Conservation (phyloP, 2,888 invertebrate species). For the Scaptomyza parva region DNA sequence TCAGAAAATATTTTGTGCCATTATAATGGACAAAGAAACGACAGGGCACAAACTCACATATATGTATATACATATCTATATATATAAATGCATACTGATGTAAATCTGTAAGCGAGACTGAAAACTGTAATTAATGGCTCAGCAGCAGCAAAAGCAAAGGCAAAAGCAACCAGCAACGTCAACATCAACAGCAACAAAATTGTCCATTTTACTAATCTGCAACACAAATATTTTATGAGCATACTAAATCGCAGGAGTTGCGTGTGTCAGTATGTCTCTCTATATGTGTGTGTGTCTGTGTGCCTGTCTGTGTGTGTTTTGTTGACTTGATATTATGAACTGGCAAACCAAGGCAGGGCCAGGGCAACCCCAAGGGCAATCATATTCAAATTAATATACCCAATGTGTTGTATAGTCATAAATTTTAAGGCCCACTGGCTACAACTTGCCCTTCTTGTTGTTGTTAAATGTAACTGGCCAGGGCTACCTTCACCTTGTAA, state of each 20-base stretch:
- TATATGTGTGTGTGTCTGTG: slow-evolving; percentile 34
- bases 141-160: slow-evolving; percentile 22
- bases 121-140: slow-evolving; percentile 77
- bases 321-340: slow-evolving; percentile 70
- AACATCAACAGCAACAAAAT: slow-evolving; percentile 54
- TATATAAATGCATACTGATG: slow-evolving; percentile 9
- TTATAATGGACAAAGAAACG: slow-evolving; percentile 22
- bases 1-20: slow-evolving; percentile 58
- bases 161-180: background rate
- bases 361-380: slow-evolving; percentile 74
- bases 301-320: slow-evolving; percentile 53
- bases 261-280: slow-evolving; percentile 17
- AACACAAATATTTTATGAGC: slow-evolving; percentile 75
- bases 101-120: slow-evolving; percentile 53
- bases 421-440: slow-evolving; percentile 61
- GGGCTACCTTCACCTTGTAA: slow-evolving; percentile 79
- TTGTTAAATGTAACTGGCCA: slow-evolving; percentile 28
- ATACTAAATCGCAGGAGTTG: slow-evolving; percentile 46
- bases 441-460: slow-evolving; percentile 21
- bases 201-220: slow-evolving; percentile 78
- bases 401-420: slow-evolving; percentile 78
- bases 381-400: slow-evolving; percentile 82
- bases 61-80: slow-evolving; percentile 2
- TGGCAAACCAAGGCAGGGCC: slow-evolving; percentile 55
- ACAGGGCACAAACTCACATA: slow-evolving; percentile 9